Conservation (phyloP, 1,140 invertebrate genomes). For the Bilobella aurantiaca region DNA sequence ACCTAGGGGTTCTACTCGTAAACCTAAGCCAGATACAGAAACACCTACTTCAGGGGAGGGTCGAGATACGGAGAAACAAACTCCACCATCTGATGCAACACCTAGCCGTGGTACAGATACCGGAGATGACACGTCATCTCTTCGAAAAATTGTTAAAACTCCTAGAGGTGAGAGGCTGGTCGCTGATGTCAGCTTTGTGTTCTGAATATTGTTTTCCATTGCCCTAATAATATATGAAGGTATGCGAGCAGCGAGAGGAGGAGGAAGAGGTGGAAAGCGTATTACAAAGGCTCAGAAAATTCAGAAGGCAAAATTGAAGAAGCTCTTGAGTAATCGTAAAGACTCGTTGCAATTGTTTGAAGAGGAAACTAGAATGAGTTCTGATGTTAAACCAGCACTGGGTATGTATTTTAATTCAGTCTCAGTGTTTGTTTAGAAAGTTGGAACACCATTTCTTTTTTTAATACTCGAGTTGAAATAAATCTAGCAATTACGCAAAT, state of each 20-base stretch:
- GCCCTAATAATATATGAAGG: too few relatives aligned
- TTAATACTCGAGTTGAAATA: too few relatives aligned
- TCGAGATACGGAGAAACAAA: neutral
- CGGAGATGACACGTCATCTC: too few relatives aligned
- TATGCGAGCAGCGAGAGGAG: too few relatives aligned
- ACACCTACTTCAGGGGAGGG: neutral
- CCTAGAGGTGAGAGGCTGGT: neutral
- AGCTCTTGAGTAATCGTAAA: neutral
- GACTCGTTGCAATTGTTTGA: slow-evolving; percentile 57
- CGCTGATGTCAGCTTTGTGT: too few relatives aligned
- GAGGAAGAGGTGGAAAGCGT: neutral
- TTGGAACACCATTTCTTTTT: too few relatives aligned
- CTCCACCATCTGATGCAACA: too few relatives aligned
- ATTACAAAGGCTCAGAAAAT: neutral
- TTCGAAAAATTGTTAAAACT: too few relatives aligned
- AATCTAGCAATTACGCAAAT: neutral
- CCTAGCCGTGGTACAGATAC: too few relatives aligned
- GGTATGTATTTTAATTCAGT: neutral
- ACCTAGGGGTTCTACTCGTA: slow-evolving; percentile 26
- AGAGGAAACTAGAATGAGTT: slow-evolving; percentile 79
- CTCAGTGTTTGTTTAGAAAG: too few relatives aligned
- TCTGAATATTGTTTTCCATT: too few relatives aligned
- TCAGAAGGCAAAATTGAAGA: slow-evolving; percentile 6
- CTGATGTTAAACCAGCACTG: slow-evolving; percentile 40
- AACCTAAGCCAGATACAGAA: slow-evolving; percentile 11